Base-by-base conservation (phyloP, 2,113 vertebrate species). In the Dasyornis broadbenti region DNA sequence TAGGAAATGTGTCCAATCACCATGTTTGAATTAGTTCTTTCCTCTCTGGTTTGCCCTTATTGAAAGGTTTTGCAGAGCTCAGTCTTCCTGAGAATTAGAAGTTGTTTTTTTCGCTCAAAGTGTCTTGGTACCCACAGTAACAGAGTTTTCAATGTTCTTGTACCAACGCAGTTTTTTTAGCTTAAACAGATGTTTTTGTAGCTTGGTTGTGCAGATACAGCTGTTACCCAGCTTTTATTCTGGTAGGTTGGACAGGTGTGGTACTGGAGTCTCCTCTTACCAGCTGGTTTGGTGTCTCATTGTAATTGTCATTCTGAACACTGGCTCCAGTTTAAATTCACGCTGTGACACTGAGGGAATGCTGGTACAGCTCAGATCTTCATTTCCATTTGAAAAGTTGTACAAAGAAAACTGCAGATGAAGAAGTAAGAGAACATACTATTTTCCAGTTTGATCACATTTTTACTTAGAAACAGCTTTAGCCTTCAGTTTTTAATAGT, bases 81-180 rank as follows among this genome's bases (percentile, higher is more conserved):
- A 2, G 12, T 68, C 20, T 42, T 83, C 21, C 21, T 82, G 35
- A 56, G 27, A 70, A 30, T 50, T 40, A 28, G 10, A 45, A 72
- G 11, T 17, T 4, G 10, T 77, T 28, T n/a, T 86, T 50, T 59
- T 37, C 47, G 3, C 42, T 69, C 17, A n/a, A 8, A 73, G 8
- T 6, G n/a, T 31, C 35, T 18, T 0, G 1, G 1, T 60, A 28
- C n/a, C 30, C 31, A 13, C 15, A 15, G 35, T 13, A 66, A 44
- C 7, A 14, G 27, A n/a, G 1, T 77, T 86, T 33, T 35, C 19
- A 39, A 0, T 60, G 40, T 31, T 69, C 42, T 35, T 66, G 12
- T 21, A 54, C 15, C 35, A 53, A 0, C 16, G 1, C n/a, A 0
- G 0, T 1, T 40, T 49, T 50, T 87, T 53, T 33, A 69, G 35